These are phyloP conservation scores for Calliopum simillimum DNA, from an alignment of 2,888 invertebrate genomes.

Conservation along the genomic window DNA sequence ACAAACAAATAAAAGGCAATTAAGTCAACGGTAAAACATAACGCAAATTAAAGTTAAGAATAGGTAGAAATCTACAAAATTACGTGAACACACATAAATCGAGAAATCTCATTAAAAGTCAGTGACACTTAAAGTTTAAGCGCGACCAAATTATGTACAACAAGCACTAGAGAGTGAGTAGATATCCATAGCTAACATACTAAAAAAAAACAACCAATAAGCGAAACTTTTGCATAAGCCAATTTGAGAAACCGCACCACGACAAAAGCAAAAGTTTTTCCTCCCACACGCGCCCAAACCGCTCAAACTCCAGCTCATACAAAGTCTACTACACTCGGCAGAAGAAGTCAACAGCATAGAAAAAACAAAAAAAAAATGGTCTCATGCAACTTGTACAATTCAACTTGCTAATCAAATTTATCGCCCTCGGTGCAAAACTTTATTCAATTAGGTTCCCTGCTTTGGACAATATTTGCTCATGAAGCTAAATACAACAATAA, in stretches of 20 bases:
- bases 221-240: neutral
- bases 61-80: too few relatives aligned
- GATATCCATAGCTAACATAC: neutral
- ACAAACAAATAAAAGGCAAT: too few relatives aligned
- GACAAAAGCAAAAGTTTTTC: neutral
- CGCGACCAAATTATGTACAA: neutral
- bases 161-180: neutral
- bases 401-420: constrained; percentile 59
- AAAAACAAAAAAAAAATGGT: neutral
- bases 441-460: constrained; percentile 62
- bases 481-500: constrained; percentile 28
- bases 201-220: constrained; percentile 1
- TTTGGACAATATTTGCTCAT: constrained; percentile 52
- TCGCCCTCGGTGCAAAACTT: constrained; percentile 54
- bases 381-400: constrained; percentile 19
- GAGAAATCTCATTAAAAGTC: constrained; percentile 19
- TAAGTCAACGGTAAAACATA: too few relatives aligned
- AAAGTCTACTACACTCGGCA: neutral
- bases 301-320: neutral
- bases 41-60: too few relatives aligned
- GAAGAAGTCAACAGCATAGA: neutral
- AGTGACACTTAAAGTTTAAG: constrained; percentile 9
- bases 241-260: neutral
- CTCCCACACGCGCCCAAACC: neutral
- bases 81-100: neutral